Evolutionary conservation across 2,113 vertebrate species (phyloP).

Genomic region (Daubentonia madagascariensis): DNA sequence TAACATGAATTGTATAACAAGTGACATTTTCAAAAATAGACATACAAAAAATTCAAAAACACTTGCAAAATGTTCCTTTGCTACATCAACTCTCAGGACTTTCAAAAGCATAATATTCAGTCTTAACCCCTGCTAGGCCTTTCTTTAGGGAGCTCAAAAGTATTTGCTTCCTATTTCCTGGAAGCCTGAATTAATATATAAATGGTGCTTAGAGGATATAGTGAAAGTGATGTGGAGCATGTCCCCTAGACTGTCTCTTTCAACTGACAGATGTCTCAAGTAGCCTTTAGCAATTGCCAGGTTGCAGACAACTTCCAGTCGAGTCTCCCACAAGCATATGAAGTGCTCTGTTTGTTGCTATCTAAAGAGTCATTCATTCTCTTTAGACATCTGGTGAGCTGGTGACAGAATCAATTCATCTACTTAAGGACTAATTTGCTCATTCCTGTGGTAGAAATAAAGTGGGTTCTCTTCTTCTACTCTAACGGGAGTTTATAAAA

Average conservation of each 20-base stretch:
- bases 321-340: background rate
- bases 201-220: background rate
- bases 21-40: background rate
- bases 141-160: background rate
- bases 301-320: background rate
- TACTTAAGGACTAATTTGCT: conserved; percentile 42
- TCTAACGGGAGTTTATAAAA: background rate
- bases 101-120: background rate
- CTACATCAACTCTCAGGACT: background rate
- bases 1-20: background rate
- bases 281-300: conserved; percentile 35
- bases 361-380: background rate
- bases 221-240: background rate
- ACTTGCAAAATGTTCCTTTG: background rate
- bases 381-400: conserved; percentile 21
- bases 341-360: background rate
- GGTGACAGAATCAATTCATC: background rate
- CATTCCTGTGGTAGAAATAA: background rate
- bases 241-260: conserved; percentile 29
- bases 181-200: background rate
- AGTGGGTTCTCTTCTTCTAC: background rate
- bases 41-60: background rate
- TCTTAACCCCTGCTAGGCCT: background rate
- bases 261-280: conserved; percentile 54
- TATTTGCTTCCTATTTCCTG: background rate